These are phyloP conservation scores for Tipula confusa DNA, from an alignment of 2,888 invertebrate genomes.

Conservation along the genomic window DNA sequence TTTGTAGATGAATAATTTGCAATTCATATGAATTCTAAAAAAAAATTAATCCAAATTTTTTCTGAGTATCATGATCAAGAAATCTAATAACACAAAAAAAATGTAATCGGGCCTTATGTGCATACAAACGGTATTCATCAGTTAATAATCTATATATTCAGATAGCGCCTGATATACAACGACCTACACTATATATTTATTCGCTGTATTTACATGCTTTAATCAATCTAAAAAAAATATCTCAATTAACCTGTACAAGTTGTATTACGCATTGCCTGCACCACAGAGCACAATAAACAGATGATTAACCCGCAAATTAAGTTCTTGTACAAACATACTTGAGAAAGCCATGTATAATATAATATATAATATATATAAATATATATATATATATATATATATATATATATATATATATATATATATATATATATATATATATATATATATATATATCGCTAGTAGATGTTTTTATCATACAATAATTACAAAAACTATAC, in stretches of 20 bases:
- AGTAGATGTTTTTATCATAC: background rate
- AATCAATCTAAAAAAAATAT: slow-evolving; percentile 5
- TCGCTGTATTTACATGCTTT: background rate
- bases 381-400: too few species aligned
- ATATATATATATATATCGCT: background rate
- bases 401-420: too few species aligned
- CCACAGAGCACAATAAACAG: slow-evolving; percentile 16
- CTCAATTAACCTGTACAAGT: slow-evolving; percentile 3
- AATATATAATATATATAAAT: background rate
- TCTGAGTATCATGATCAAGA: background rate
- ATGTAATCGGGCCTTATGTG: background rate
- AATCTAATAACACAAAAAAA: background rate
- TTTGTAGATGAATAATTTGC: background rate
- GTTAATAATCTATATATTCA: background rate
- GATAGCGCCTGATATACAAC: background rate
- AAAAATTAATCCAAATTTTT: background rate
- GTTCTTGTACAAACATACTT: background rate
- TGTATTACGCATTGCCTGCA: background rate
- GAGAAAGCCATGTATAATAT: slow-evolving; percentile 4
- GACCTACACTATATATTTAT: background rate
- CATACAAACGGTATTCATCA: background rate
- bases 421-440: too few species aligned
- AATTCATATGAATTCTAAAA: background rate
- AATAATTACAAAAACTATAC: slow-evolving; percentile 8
- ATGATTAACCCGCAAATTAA: slow-evolving; percentile 16